Evolutionary conservation across 2,113 vertebrate species (phyloP).

Genomic region (Anguilla japonica): DNA sequence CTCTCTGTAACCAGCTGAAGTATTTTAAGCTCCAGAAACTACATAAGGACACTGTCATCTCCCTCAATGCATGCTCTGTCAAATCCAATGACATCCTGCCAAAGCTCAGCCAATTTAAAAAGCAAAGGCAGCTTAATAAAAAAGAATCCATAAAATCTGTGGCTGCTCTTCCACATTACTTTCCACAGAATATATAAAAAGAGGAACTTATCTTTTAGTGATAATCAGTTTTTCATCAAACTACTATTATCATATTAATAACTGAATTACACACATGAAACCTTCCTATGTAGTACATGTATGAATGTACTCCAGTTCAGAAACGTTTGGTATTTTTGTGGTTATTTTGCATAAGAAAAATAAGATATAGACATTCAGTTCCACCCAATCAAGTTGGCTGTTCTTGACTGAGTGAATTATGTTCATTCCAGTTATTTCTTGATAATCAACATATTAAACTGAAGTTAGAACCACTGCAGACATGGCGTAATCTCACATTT

Average conservation of each 20-base stretch:
- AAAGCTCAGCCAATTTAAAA: slow-evolving; percentile 47
- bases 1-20: not conserved
- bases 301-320: not conserved
- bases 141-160: slow-evolving; percentile 55
- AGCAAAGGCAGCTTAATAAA: slow-evolving; percentile 53
- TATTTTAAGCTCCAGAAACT: not conserved
- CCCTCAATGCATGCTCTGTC: not conserved
- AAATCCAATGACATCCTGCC: slow-evolving; percentile 54
- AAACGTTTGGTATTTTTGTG: not conserved
- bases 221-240: slow-evolving; percentile 29
- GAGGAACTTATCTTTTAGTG: slow-evolving; percentile 36
- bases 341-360: not conserved
- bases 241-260: not conserved
- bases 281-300: not conserved
- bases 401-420: not conserved
- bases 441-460: not conserved
- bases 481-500: too few species aligned
- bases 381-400: not conserved
- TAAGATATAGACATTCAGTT: not conserved
- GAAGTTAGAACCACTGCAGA: too few species aligned
- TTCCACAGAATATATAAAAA: slow-evolving; percentile 23
- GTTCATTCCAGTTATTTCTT: not conserved
- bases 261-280: not conserved
- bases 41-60: not conserved
- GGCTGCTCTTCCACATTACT: not conserved